phyloP scores from a whole-genome alignment of 2,888 invertebrate species.

The Sesia apiformis region DNA sequence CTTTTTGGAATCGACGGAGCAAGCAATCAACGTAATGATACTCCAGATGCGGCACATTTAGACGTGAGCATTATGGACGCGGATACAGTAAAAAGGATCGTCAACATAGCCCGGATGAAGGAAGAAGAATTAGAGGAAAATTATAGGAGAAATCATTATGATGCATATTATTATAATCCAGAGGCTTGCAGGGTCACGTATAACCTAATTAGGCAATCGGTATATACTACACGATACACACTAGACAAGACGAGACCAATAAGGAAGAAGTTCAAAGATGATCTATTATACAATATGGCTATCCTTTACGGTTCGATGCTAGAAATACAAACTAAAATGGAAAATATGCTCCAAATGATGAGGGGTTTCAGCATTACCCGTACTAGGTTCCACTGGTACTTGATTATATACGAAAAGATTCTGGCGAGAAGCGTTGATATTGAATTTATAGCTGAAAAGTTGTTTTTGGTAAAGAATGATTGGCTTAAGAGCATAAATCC shows the following conservation, averaged over 20 bases:
- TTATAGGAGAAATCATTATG: not conserved
- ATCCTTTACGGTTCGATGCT: slow-evolving; percentile 21
- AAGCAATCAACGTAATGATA: not conserved
- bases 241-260: not conserved
- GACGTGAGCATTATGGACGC: slow-evolving; percentile 14
- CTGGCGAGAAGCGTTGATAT: slow-evolving; percentile 23
- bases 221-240: not conserved
- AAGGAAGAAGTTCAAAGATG: slow-evolving; percentile 9
- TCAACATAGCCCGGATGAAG: slow-evolving; percentile 8
- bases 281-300: slow-evolving; percentile 17
- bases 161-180: not conserved
- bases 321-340: slow-evolving; percentile 23
- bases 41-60: slow-evolving; percentile 4
- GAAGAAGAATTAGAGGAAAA: not conserved
- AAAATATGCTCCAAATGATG: slow-evolving; percentile 15
- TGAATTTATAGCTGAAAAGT: not conserved
- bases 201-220: not conserved
- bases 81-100: slow-evolving; percentile 12
- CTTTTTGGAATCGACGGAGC: slow-evolving; percentile 7
- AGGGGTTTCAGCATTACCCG: not conserved
- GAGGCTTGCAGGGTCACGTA: not conserved
- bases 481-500: no score
- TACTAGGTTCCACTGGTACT: slow-evolving; percentile 23
- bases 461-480: not conserved
- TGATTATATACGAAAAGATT: slow-evolving; percentile 29